phyloP scores from a whole-genome alignment of 2,113 vertebrate species.

The Oenanthe oenanthe region DNA sequence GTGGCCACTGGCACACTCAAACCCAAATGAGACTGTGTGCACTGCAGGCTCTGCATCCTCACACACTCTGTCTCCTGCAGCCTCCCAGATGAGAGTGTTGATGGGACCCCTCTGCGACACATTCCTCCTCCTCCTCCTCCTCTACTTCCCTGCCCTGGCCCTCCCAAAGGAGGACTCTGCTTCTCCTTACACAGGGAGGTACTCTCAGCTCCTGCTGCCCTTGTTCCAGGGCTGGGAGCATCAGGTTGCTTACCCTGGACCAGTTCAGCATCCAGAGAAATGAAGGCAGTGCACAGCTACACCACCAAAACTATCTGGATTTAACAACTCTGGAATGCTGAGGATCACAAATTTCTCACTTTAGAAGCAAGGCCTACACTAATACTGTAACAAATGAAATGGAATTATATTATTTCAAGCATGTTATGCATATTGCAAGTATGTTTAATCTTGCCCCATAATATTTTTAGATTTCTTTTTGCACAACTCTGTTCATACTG shows the following conservation, averaged over 20 bases:
- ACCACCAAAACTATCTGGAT: not conserved
- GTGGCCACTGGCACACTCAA: not conserved
- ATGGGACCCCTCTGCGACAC: not conserved
- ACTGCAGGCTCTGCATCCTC: not conserved
- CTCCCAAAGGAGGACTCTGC: fast-evolving
- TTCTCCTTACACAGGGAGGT: fast-evolving
- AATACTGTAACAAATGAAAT: not conserved
- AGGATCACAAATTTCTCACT: not conserved
- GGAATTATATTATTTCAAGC: not conserved
- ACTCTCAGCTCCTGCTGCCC: not conserved
- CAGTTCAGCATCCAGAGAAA: not conserved
- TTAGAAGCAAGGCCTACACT: not conserved
- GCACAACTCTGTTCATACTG: not conserved
- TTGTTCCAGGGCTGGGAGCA: not conserved
- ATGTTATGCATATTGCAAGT: not conserved
- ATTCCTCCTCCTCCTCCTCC: not conserved
- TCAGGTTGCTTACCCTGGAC: not conserved
- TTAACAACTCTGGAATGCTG: not conserved
- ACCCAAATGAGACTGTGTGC: not conserved
- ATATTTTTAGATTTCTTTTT: not conserved
- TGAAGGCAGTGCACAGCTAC: not conserved
- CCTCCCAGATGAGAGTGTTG: not conserved
- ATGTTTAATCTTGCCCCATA: not conserved
- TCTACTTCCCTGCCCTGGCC: fast-evolving
- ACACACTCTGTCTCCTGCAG: fast-evolving